A percentile compares a stretch with the other conserved stretches of the same genome.
Conservation (phyloP, 2,113 vertebrate species). For the Odontophorus gujanensis region DNA sequence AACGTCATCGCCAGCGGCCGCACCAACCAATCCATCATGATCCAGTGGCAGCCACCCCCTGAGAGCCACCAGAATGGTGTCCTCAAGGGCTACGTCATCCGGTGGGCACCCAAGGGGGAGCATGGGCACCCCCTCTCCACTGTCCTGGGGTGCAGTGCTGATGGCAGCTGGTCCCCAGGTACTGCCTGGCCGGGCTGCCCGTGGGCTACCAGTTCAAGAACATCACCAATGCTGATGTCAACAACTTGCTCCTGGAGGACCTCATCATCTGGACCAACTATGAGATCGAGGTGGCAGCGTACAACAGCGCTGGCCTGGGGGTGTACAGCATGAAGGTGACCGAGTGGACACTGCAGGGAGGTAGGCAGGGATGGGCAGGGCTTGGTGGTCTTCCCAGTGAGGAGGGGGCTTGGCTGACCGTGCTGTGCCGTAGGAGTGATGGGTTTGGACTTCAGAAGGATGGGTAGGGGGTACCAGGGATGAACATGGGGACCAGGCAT, state of each 20-base stretch:
- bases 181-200: conserved; percentile 93
- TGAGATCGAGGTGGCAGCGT: conserved; percentile 96
- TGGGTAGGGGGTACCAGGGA: neutral
- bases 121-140: fast-evolving
- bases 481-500: neutral
- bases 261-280: conserved; percentile 99
- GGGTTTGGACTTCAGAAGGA: neutral
- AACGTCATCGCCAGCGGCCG: conserved; percentile 95
- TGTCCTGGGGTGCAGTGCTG: fast-evolving
- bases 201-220: conserved; percentile 99
- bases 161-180: conserved; percentile 73
- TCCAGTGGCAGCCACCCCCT: conserved; percentile 95
- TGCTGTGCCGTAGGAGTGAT: fast-evolving
- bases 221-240: conserved; percentile 91
- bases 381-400: fast-evolving
- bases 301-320: conserved; percentile 93
- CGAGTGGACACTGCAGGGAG: conserved; percentile 97
- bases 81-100: conserved; percentile 91
- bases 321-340: conserved; percentile 95
- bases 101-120: conserved; percentile 60
- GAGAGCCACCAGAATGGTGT: conserved; percentile 97
- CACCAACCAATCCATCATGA: conserved; percentile 99
- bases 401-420: neutral
- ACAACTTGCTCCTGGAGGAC: conserved; percentile 93
- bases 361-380: conserved; percentile 76